These are phyloP conservation scores for Parotocinclus haroldoi DNA, from an alignment of 2,797 vertebrate genomes.

Conservation along the genomic window DNA sequence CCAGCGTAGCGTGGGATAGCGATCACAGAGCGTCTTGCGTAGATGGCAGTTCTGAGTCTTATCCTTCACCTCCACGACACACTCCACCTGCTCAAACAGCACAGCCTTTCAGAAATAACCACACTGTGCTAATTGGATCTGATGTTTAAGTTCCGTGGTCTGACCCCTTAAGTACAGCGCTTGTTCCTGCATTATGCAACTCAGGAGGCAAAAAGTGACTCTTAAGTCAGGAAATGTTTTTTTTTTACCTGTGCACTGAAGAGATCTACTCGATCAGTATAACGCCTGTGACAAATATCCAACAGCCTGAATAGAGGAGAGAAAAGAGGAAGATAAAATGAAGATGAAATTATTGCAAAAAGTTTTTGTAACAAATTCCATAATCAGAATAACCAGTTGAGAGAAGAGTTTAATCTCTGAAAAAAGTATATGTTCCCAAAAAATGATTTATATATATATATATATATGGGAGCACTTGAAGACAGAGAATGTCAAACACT, in stretches of 20 bases:
- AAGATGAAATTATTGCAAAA: neutral
- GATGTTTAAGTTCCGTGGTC: neutral
- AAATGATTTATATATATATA: too few relatives aligned
- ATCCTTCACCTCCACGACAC: conserved; percentile 84
- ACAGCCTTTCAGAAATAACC: neutral
- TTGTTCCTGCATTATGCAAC: conserved; percentile 3
- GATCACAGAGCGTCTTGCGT: conserved; percentile 72
- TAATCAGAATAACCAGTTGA: too few relatives aligned
- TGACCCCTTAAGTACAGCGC: neutral
- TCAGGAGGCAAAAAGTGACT: conserved; percentile 17
- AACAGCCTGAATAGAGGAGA: conserved; percentile 68
- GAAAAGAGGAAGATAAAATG: neutral
- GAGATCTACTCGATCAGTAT: conserved; percentile 74
- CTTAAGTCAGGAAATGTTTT: neutral
- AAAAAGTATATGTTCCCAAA: too few relatives aligned
- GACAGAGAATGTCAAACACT: too few relatives aligned
- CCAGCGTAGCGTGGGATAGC: conserved; percentile 79
- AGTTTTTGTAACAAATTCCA: neutral
- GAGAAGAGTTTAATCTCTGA: too few relatives aligned
- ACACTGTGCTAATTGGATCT: neutral
- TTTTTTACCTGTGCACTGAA: conserved; percentile 79
- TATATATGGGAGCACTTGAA: too few relatives aligned
- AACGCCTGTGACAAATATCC: conserved; percentile 80
- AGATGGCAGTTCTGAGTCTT: conserved; percentile 78
- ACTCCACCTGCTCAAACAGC: conserved; percentile 76